These are phyloP conservation scores for Xerus rutilus DNA, from an alignment of 2,797 vertebrate species.

Conservation along the genomic window DNA sequence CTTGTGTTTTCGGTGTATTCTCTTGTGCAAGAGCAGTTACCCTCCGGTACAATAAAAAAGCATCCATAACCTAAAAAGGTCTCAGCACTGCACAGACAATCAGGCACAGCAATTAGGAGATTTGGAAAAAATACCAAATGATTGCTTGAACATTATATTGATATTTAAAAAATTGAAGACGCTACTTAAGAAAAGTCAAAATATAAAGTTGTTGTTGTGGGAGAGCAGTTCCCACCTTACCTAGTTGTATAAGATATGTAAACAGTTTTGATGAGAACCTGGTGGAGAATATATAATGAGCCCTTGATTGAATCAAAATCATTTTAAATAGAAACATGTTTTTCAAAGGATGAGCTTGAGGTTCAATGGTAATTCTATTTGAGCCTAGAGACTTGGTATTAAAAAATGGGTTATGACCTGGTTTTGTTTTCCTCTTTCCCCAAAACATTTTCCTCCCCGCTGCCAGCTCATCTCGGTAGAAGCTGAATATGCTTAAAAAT, in stretches of 20 bases:
- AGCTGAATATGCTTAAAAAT: conserved; percentile 88
- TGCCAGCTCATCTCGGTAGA: conserved; percentile 82
- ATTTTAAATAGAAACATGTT: conserved; percentile 91
- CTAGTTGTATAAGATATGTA: conserved; percentile 86
- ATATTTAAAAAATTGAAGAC: conserved; percentile 81
- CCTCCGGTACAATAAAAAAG: conserved; percentile 30
- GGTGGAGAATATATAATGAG: conserved; percentile 87
- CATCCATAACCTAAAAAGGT: conserved; percentile 45
- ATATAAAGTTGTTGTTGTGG: conserved; percentile 75
- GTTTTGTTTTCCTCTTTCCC: conserved; percentile 77
- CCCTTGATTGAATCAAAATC: conserved; percentile 89
- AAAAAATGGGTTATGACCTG: conserved; percentile 86
- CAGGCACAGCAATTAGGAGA: conserved; percentile 68
- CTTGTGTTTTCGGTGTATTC: neutral
- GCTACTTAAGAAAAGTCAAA: conserved; percentile 85
- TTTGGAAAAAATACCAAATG: conserved; percentile 66
- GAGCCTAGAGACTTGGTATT: conserved; percentile 82
- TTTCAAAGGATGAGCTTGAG: conserved; percentile 86
- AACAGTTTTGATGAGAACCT: conserved; percentile 86
- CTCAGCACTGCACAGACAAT: neutral
- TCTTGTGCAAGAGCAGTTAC: neutral
- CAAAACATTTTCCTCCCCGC: conserved; percentile 78
- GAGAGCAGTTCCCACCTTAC: conserved; percentile 74
- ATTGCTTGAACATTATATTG: conserved; percentile 63
- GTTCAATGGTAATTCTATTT: conserved; percentile 91